Percentiles rank a stretch among this genome's conserved stretches.
Conservation (phyloP, 2,888 invertebrate genomes). For the Drosophila anomalipes region DNA sequence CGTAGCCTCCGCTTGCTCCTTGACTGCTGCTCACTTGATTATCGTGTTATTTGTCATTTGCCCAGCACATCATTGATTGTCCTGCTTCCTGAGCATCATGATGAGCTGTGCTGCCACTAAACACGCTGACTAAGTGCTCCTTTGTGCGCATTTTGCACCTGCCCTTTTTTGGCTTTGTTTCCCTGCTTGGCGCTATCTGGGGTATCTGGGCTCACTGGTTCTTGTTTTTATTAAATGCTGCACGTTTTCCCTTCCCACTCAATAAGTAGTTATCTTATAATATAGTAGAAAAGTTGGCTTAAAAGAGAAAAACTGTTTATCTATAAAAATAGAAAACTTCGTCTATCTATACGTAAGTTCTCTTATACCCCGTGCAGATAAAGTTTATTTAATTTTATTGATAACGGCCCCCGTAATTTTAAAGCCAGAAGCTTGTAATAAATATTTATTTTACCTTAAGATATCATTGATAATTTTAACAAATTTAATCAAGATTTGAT, state of each 20-base stretch:
- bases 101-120: slow-evolving; percentile 44
- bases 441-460: neutral
- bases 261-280: neutral
- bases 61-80: slow-evolving; percentile 52
- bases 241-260: neutral
- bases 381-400: neutral
- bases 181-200: neutral
- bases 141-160: slow-evolving; percentile 76
- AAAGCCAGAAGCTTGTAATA: neutral
- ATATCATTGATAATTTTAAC: neutral
- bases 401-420: neutral
- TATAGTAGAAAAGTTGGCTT: neutral
- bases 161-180: slow-evolving; percentile 46
- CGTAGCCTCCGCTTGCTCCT: neutral
- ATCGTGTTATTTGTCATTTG: slow-evolving; percentile 56
- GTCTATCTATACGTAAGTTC: neutral
- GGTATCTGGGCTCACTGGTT: neutral
- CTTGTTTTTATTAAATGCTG: neutral
- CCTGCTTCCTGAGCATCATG: slow-evolving; percentile 33
- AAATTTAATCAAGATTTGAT: neutral
- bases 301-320: neutral
- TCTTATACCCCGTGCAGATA: neutral
- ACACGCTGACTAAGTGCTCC: slow-evolving; percentile 67
- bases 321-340: neutral
- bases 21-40: slow-evolving; percentile 59